Conservation (phyloP, 2,113 vertebrate species). For the Herpetotheres cachinnans region DNA sequence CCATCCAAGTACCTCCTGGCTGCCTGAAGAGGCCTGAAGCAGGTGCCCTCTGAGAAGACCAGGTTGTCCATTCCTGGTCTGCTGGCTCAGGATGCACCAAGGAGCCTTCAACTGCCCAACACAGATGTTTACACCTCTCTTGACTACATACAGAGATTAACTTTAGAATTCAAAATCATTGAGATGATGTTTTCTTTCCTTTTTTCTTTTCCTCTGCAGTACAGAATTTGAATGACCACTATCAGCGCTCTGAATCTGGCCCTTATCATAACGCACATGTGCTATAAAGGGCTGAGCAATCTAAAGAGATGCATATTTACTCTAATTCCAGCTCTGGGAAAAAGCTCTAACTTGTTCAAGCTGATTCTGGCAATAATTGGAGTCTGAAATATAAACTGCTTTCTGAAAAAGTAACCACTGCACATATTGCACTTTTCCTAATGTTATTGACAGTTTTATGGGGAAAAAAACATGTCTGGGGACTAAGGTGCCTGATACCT, state of each 20-base stretch:
- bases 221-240: not conserved
- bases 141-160: not conserved
- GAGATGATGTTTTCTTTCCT: not conserved
- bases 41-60: not conserved
- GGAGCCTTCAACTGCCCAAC: not conserved
- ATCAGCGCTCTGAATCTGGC: not conserved
- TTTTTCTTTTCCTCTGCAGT: not conserved
- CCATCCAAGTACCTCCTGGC: not conserved
- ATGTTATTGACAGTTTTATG: not conserved
- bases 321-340: not conserved
- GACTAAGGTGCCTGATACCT: not conserved
- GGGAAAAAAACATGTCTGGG: not conserved
- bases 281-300: not conserved
- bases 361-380: not conserved
- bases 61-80: not conserved
- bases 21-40: not conserved
- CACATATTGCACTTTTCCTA: not conserved
- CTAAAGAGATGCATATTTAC: not conserved
- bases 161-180: not conserved
- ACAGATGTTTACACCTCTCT: not conserved
- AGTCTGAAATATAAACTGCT: not conserved
- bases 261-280: not conserved
- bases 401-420: not conserved
- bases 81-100: not conserved
- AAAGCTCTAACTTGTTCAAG: not conserved